Base-by-base conservation (phyloP, 2,113 vertebrate species). In the Corythaixoides concolor region DNA sequence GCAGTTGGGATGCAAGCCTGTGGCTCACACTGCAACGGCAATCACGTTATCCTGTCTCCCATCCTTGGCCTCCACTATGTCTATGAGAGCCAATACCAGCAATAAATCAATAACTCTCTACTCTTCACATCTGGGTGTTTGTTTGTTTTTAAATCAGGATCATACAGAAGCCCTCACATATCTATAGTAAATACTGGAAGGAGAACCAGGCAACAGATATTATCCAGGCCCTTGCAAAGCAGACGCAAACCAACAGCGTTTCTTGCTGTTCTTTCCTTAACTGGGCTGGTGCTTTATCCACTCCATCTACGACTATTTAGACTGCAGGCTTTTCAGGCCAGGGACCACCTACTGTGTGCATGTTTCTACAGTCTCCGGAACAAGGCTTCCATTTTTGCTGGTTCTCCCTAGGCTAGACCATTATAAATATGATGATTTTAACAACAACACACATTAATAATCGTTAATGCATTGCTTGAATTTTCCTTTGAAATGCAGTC, bases 371-470 rank as follows among this genome's bases (percentile, higher is more conserved):
- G 66, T 15, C 89, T 93, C 77, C 9, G 6, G 70, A 97, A 94
- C 88, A 95, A 95, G 82, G 77, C 85, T 90, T 73, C 93, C 85
- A 94, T 94, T 97, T 95, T 70, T 94, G 78, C 90, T 70, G 53
- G 30, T 83, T 94, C 85, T 96, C 95, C 89, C 70, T 96, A 83
- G 95, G 88, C 93, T 94, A 95, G 94, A 96, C 88, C 91, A 85
- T 91, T 88, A 95, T 95, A 95, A 96, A 96, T 94, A 94, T 7
- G 85, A 96, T 94, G 96, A 93, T 91, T 96, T 97, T 94, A 94
- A 96, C 95, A 97, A 96, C 92, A 96, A 95, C 94, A 96, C 85
- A 93, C 91, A 96, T 97, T 96, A 96, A 96, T 96, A 97, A 95
- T 90, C 18, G 39, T 89, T 96, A 95, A 93, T 89, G 90, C 52